A percentile compares a stretch with the other conserved stretches of the same genome.
Evolutionary conservation across 2,797 vertebrate species (phyloP).

Genomic region (Liasis olivaceus): DNA sequence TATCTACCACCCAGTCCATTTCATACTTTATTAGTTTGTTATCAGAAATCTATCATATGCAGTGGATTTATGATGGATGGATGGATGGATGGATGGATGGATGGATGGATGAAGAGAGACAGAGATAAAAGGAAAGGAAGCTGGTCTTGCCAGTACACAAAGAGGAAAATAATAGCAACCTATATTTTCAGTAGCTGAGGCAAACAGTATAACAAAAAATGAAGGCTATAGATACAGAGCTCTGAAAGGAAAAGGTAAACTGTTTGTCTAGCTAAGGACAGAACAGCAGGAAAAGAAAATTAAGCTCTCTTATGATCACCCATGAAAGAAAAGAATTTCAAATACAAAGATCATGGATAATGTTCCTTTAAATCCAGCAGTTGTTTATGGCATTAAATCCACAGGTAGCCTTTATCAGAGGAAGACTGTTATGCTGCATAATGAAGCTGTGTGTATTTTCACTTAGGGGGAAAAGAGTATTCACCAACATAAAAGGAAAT

Average conservation of each 20-base stretch:
- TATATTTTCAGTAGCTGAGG: background rate
- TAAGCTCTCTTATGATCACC: constrained; percentile 18
- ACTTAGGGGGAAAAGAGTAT: constrained; percentile 27
- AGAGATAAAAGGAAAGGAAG: background rate
- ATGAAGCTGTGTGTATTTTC: constrained; percentile 27
- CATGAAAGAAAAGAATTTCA: constrained; percentile 35
- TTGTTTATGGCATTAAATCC: constrained; percentile 40
- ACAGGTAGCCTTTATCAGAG: constrained; percentile 34
- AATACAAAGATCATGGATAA: constrained; percentile 7
- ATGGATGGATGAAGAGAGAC: background rate
- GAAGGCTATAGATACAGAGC: constrained; percentile 8
- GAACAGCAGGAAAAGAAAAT: constrained; percentile 18
- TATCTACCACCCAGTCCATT: background rate
- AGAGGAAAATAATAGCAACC: background rate
- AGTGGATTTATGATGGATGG: background rate
- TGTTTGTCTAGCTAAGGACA: constrained; percentile 6
- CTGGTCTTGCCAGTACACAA: background rate
- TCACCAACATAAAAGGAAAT: constrained; percentile 48
- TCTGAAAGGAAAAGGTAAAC: constrained; percentile 35
- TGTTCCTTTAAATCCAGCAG: constrained; percentile 14
- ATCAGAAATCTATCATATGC: background rate
- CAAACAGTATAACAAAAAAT: background rate
- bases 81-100: background rate
- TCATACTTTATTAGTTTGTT: background rate
- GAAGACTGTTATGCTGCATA: constrained; percentile 25